A percentile compares a stretch with the other conserved stretches of the same genome.
phyloP scores from a whole-genome alignment of 1,140 invertebrate genomes.

The Vollenhovia emeryi region DNA sequence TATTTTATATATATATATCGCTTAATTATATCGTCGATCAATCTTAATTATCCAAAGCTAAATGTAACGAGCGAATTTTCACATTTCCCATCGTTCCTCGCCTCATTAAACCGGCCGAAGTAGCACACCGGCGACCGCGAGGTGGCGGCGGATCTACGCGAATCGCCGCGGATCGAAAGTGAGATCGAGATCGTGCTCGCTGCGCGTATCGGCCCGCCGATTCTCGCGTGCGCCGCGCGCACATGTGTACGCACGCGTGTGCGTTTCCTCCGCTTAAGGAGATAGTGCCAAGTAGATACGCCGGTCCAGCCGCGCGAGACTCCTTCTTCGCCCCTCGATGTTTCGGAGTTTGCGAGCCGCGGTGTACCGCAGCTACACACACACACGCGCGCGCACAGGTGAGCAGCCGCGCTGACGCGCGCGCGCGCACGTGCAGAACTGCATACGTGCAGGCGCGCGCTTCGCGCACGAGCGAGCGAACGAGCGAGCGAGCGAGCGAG shows the following conservation, averaged over 20 bases:
- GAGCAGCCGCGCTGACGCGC: background rate
- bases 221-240: constrained; percentile 34
- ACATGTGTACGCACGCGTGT: constrained; percentile 16
- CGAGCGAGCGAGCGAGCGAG: constrained; percentile 47
- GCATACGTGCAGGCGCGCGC: constrained; percentile 54
- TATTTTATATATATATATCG: background rate
- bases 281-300: constrained; percentile 49
- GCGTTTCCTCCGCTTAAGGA: constrained; percentile 62
- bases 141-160: background rate
- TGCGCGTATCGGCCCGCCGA: constrained; percentile 22
- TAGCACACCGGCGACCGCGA: constrained; percentile 37
- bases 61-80: constrained; percentile 1
- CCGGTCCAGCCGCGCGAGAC: constrained; percentile 47
- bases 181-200: constrained; percentile 62
- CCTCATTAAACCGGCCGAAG: constrained; percentile 34
- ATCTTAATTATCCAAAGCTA: background rate
- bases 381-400: too few species aligned
- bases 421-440: constrained; percentile 52
- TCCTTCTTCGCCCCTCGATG: background rate
- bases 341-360: constrained; percentile 37
- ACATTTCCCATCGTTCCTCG: background rate
- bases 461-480: constrained; percentile 32
- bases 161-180: constrained; percentile 65
- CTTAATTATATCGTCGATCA: background rate
- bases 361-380: background rate